Conservation (phyloP, 2,888 invertebrate species). For the Willowsia nigromaculata region DNA sequence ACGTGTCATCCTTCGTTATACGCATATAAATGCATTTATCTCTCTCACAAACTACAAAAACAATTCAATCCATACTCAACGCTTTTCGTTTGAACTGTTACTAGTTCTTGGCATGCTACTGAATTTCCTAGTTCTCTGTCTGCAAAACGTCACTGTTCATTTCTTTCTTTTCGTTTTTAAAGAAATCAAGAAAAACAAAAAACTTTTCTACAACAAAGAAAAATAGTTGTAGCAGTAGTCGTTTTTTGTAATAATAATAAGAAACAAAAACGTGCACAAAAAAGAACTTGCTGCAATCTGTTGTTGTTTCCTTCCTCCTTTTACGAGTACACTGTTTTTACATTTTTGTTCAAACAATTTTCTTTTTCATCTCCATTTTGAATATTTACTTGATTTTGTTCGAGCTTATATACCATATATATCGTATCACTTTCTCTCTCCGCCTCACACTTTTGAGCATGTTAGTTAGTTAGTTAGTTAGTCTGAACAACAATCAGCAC, state of each 20-base stretch:
- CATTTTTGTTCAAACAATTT: constrained; percentile 12
- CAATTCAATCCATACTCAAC: not conserved
- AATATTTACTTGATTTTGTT: constrained; percentile 8
- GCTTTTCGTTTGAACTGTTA: constrained; percentile 25
- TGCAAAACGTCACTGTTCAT: not conserved
- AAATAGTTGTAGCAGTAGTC: not conserved
- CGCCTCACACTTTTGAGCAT: no score
- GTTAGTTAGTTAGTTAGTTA: not conserved
- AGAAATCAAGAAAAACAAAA: not conserved
- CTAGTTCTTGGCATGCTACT: constrained; percentile 2
- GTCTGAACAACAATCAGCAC: not conserved
- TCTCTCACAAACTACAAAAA: not conserved
- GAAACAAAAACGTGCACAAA: not conserved
- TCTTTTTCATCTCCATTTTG: not conserved
- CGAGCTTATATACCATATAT: not conserved
- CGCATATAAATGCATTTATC: not conserved
- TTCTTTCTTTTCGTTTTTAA: not conserved
- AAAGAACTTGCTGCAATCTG: constrained; percentile 31
- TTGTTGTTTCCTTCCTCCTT: constrained; percentile 19
- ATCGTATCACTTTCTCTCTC: not conserved
- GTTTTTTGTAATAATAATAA: not conserved
- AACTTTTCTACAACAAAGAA: not conserved
- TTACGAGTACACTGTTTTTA: not conserved
- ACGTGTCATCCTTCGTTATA: not conserved
- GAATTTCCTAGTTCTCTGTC: not conserved